Conservation (phyloP, 2,113 vertebrate genomes). For the Fukomys damarensis region DNA sequence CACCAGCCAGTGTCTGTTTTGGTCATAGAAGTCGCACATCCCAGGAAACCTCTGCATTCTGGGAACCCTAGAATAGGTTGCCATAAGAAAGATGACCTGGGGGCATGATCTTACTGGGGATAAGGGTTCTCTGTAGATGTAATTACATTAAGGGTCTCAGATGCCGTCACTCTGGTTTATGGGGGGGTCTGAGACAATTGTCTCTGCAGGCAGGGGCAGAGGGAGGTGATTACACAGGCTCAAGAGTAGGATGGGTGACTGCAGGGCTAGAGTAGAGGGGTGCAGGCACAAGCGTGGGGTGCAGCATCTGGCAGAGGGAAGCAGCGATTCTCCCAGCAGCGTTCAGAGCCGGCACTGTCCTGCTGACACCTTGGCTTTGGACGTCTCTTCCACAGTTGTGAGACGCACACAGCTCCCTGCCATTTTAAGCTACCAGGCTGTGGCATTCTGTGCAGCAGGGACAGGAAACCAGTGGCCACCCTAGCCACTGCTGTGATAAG, state of each 20-base stretch:
- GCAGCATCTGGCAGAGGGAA: neutral
- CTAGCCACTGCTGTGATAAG: neutral
- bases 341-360: too few species aligned
- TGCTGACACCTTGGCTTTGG: neutral
- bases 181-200: neutral
- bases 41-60: neutral
- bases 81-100: neutral
- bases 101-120: neutral
- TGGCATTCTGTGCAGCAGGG: neutral
- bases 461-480: neutral
- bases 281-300: neutral
- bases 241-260: neutral
- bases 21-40: neutral
- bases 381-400: neutral
- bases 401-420: neutral
- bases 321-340: neutral
- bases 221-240: neutral
- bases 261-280: neutral
- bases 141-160: neutral
- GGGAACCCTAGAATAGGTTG: neutral
- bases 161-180: neutral
- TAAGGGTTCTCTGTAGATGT: neutral
- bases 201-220: neutral
- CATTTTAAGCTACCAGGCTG: neutral
- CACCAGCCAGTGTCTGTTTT: neutral